These are phyloP conservation scores for Pseudochirops cupreus DNA, from an alignment of 2,797 vertebrate species.

Conservation along the genomic window DNA sequence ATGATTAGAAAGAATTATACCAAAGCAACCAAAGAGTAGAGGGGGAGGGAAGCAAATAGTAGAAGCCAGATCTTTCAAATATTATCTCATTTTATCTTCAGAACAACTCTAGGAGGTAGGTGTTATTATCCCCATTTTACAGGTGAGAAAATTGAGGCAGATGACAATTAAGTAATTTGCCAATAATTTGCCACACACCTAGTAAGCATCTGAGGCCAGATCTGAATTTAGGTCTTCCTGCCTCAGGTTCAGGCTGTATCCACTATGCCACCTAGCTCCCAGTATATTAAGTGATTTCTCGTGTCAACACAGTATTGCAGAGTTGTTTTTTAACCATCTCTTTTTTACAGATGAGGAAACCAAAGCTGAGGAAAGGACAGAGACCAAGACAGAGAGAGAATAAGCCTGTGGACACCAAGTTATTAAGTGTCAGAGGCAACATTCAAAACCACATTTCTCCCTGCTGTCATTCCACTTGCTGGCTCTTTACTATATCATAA, in stretches of 20 bases:
- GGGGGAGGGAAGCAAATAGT: background rate
- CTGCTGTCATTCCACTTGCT: background rate
- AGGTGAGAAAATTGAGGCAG: background rate
- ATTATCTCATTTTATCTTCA: background rate
- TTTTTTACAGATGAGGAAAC: background rate
- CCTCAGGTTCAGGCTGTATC: background rate
- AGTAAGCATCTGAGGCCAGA: background rate
- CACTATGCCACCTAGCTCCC: background rate
- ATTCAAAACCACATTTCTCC: background rate
- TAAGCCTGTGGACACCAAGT: background rate
- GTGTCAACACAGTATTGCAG: background rate
- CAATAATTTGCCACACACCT: background rate
- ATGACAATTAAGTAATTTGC: background rate
- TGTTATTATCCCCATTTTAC: background rate
- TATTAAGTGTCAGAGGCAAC: background rate
- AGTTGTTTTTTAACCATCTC: background rate
- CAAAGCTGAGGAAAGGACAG: background rate
- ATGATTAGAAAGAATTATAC: background rate
- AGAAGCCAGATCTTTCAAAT: background rate
- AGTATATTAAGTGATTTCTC: background rate
- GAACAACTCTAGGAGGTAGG: background rate
- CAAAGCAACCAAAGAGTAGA: background rate
- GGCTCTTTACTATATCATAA: background rate
- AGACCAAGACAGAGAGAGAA: background rate
- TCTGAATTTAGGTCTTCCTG: background rate